phyloP scores from a whole-genome alignment of 2,888 invertebrate species.

The Agriotes lineatus region DNA sequence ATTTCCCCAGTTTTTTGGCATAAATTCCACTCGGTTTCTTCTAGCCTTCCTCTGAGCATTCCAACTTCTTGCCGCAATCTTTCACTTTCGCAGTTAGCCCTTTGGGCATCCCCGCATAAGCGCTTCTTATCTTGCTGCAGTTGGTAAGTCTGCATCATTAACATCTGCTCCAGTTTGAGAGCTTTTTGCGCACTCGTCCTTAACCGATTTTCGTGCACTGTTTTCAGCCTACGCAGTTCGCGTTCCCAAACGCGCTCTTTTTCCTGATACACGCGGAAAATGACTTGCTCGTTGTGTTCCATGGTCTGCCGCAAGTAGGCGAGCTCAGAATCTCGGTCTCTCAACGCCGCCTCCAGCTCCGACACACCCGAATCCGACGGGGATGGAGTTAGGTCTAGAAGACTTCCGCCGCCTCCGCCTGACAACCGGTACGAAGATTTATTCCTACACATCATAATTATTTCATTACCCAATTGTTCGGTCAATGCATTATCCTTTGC shows the following conservation, averaged over 20 bases:
- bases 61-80: slow-evolving; percentile 73
- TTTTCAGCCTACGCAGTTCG: slow-evolving; percentile 73
- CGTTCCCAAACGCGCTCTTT: slow-evolving; percentile 79
- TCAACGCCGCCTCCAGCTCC: slow-evolving; percentile 83
- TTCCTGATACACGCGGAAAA: slow-evolving; percentile 69
- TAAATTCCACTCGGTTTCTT: slow-evolving; percentile 85
- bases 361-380: slow-evolving; percentile 88
- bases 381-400: slow-evolving; percentile 77
- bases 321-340: slow-evolving; percentile 80
- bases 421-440: slow-evolving; percentile 61
- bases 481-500: slow-evolving; percentile 45
- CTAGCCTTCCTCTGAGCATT: slow-evolving; percentile 74
- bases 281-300: slow-evolving; percentile 82
- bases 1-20: slow-evolving; percentile 85
- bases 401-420: slow-evolving; percentile 65
- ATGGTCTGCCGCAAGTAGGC: slow-evolving; percentile 78
- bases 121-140: slow-evolving; percentile 75
- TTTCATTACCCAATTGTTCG: slow-evolving; percentile 21
- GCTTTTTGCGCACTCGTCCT: slow-evolving; percentile 74
- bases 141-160: slow-evolving; percentile 81
- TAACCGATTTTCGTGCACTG: slow-evolving; percentile 75
- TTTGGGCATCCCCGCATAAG: slow-evolving; percentile 73
- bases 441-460: slow-evolving; percentile 52
- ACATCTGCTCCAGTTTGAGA: slow-evolving; percentile 76
- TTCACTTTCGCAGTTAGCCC: slow-evolving; percentile 68